These are phyloP conservation scores for Trilocha varians DNA, from an alignment of 2,888 invertebrate genomes.

Conservation along the genomic window DNA sequence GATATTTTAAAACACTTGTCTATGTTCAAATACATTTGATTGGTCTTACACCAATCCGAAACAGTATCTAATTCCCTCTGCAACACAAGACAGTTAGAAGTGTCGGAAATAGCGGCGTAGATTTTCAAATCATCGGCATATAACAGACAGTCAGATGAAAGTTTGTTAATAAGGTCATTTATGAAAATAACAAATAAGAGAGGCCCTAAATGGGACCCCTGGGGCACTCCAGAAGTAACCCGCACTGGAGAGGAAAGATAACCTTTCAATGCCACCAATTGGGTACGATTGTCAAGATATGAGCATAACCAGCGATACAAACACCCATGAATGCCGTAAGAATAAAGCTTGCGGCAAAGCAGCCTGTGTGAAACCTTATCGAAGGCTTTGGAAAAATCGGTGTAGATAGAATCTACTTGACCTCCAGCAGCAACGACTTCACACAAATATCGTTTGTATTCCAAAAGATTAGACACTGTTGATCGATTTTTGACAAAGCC, in stretches of 20 bases:
- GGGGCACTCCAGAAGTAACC: constrained; percentile 6
- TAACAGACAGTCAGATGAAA: neutral
- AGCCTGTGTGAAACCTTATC: constrained; percentile 3
- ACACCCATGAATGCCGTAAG: constrained; percentile 7
- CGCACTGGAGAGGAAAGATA: constrained; percentile 2
- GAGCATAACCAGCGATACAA: constrained; percentile 8
- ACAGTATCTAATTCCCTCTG: constrained; percentile 1
- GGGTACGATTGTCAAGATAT: too few species aligned
- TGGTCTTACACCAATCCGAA: too few species aligned
- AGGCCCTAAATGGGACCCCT: too few species aligned
- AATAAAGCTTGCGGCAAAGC: constrained; percentile 5
- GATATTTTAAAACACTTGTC: too few species aligned
- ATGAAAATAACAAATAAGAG: too few species aligned
- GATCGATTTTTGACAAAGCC: constrained; percentile 13
- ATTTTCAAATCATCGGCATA: constrained; percentile 11
- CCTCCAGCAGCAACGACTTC: constrained; percentile 7
- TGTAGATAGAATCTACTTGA: too few species aligned
- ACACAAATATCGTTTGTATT: constrained; percentile 5
- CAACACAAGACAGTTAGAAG: neutral
- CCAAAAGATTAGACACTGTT: constrained; percentile 10
- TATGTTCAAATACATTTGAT: too few species aligned
- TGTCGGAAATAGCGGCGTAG: neutral
- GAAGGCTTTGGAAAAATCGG: too few species aligned
- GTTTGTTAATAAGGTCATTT: constrained; percentile 5
- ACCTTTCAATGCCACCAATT: too few species aligned